These are phyloP conservation scores for Argyrosomus regius DNA, from an alignment of 2,797 vertebrate species.

Conservation along the genomic window DNA sequence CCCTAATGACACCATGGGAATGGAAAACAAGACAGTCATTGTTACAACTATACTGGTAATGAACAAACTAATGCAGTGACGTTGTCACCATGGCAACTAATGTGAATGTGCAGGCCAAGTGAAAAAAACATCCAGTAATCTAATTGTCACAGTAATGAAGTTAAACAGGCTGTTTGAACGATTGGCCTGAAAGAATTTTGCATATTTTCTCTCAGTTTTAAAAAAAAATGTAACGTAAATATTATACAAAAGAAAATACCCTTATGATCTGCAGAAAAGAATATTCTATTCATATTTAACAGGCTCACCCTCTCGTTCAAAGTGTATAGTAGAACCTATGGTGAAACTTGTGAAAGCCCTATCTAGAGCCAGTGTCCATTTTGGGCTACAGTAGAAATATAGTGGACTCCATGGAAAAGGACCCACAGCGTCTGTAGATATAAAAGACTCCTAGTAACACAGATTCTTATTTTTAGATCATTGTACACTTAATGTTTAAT, in stretches of 20 bases:
- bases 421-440: too few relatives aligned
- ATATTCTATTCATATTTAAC: background rate
- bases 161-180: background rate
- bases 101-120: background rate
- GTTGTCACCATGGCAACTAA: background rate
- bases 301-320: too few relatives aligned
- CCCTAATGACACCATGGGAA: conserved; percentile 93
- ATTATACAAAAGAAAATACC: background rate
- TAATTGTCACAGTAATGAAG: background rate
- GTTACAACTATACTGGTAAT: conserved; percentile 97
- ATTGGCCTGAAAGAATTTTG: too few relatives aligned
- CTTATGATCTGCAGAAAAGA: background rate
- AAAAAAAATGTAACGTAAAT: too few relatives aligned
- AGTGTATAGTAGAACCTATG: too few relatives aligned
- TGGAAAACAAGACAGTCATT: conserved; percentile 98
- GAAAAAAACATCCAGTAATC: background rate
- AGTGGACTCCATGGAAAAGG: too few relatives aligned
- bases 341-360: too few relatives aligned
- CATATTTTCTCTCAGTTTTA: too few relatives aligned
- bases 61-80: background rate
- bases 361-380: too few relatives aligned
- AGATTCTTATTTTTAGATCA: too few relatives aligned
- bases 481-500: background rate
- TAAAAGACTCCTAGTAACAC: too few relatives aligned
- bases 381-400: too few relatives aligned